Base-by-base conservation (phyloP, 2,888 invertebrate genomes). In the Ectemnius lituratus region DNA sequence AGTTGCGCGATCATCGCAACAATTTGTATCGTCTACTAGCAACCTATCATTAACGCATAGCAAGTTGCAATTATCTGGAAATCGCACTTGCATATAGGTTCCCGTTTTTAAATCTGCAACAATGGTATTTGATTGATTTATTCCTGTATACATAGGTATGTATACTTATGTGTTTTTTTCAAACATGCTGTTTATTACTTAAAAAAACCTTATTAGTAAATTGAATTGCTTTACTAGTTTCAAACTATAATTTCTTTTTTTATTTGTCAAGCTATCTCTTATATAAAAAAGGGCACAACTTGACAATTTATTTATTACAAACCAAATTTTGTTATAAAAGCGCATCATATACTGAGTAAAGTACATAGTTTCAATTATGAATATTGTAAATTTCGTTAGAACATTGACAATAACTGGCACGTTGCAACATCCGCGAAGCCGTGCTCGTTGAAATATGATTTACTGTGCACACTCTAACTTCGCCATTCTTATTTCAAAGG, bases 1-100 rank as follows among this genome's bases (percentile, higher is more conserved):
- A 14, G 91, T 90, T 1, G 95, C 94, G 70, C 92, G 90, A 11
- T 88, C 84, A 86, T 94, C 94, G 84, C 95, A 95, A 84, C 95
- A 95, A 18, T 62, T 76, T n/a, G 20, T 70, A 63, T 78, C 71
- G 14, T 86, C 84, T n/a, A 88, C 88, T 6, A 79, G 78, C 16
- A 71, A 80, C 37, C 60, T 69, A 47, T 68, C 45, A 20, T 76
- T 71, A 8, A 64, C 49, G 82, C 95, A 95, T 20, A 95, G 89
- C 16, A 69, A 60, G 79, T 92, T 89, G 85, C 95, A 95, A 20
- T 92, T 91, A 57, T 88, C 86, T 5, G 88, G 82, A 75, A 91
- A 86, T 4, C 90, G 89, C 60, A 94, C 91, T 13, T 91, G 91
- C 37, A 94, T 89, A 80, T 94, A 94, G 59, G 92, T 91, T 0